A percentile compares a stretch with the other conserved stretches of the same genome.
Conservation (phyloP, 1,140 invertebrate species). For the Streblospio benedicti region DNA sequence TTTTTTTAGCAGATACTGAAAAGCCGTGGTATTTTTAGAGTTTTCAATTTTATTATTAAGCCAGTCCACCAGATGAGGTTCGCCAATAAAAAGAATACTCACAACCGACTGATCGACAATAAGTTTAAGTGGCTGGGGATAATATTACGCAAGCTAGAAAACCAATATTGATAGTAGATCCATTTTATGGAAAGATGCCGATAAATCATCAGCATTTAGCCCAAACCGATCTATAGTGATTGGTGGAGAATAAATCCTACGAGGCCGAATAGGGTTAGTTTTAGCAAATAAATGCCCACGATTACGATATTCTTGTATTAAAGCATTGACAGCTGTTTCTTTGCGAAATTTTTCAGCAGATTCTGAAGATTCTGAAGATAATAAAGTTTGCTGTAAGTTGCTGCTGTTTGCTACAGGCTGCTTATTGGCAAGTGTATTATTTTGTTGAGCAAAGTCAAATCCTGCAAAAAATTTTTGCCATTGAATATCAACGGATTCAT, state of each 20-base stretch:
- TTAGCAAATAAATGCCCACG: not conserved
- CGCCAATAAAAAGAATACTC: too few relatives aligned
- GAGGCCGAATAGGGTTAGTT: not conserved
- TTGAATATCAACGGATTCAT: not conserved
- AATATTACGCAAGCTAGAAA: too few relatives aligned
- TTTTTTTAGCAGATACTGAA: too few relatives aligned
- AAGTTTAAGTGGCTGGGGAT: too few relatives aligned
- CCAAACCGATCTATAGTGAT: not conserved
- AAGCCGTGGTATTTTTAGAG: too few relatives aligned
- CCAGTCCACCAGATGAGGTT: too few relatives aligned
- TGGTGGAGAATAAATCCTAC: not conserved
- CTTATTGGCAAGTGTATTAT: not conserved
- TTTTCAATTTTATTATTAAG: too few relatives aligned
- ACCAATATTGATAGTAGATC: too few relatives aligned
- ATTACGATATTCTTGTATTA: not conserved
- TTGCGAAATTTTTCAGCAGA: not conserved
- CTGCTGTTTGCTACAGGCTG: too few relatives aligned
- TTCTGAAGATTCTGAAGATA: not conserved
- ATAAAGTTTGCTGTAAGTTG: too few relatives aligned
- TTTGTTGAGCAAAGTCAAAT: not conserved
- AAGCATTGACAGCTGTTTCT: not conserved
- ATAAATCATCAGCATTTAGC: not conserved
- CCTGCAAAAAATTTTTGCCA: conserved; percentile 3
- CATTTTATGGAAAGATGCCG: not conserved
- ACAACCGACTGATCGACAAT: too few relatives aligned